These are phyloP conservation scores for Falco peregrinus DNA, from an alignment of 2,797 vertebrate species.

Conservation along the genomic window DNA sequence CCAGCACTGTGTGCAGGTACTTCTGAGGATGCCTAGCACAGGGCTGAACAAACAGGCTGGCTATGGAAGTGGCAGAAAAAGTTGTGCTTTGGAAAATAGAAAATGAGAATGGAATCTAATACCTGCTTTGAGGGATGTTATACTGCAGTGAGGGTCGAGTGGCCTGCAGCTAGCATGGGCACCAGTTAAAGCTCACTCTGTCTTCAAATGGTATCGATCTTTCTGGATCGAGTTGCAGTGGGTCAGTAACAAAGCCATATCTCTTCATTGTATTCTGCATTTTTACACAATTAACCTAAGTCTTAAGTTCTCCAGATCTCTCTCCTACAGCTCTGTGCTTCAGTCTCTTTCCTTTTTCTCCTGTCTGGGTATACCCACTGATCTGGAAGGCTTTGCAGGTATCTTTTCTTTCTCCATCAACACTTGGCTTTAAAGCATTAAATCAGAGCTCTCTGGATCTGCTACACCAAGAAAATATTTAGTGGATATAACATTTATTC, in stretches of 20 bases:
- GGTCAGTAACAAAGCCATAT: neutral
- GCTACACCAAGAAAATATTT: neutral
- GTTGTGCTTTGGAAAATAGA: neutral
- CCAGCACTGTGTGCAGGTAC: constrained; percentile 13
- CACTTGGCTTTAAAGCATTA: neutral
- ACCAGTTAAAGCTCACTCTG: neutral
- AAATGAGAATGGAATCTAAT: neutral
- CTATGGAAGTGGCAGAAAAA: neutral
- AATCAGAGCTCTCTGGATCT: constrained; percentile 1
- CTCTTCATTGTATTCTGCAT: neutral
- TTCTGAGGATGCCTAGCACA: neutral
- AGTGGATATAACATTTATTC: neutral
- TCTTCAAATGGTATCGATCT: neutral
- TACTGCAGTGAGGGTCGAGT: neutral
- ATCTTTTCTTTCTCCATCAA: neutral
- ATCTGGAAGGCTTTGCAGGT: neutral
- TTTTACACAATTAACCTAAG: neutral
- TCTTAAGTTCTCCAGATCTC: neutral
- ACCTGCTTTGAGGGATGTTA: neutral
- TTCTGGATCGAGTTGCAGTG: neutral
- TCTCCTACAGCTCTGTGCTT: neutral
- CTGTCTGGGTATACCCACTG: neutral
- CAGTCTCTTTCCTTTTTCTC: neutral
- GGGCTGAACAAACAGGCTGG: constrained; percentile 4
- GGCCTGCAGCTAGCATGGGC: neutral